phyloP scores from a whole-genome alignment of 2,113 vertebrate genomes.

The Cynopterus brachyotis region DNA sequence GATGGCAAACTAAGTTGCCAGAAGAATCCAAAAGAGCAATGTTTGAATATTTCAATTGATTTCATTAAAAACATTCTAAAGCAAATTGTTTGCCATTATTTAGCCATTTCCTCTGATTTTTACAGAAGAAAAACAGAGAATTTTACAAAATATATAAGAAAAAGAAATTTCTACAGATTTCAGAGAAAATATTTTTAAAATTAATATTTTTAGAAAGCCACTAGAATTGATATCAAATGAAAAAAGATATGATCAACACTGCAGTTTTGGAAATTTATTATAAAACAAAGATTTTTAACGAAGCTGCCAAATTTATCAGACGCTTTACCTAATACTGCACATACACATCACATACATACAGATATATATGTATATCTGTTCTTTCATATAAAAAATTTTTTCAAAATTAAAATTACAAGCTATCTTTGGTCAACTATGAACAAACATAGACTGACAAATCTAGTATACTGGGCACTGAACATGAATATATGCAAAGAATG shows the following conservation, averaged over 20 bases:
- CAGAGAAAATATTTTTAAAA: background rate
- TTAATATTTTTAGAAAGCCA: background rate
- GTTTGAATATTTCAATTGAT: background rate
- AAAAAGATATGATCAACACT: background rate
- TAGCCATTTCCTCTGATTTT: slow-evolving; percentile 27
- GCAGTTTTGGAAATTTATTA: background rate
- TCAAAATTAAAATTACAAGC: slow-evolving; percentile 21
- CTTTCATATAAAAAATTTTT: background rate
- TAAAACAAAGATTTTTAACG: background rate
- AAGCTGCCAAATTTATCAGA: background rate
- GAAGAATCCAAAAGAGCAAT: background rate
- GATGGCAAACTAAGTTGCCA: background rate
- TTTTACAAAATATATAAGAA: background rate
- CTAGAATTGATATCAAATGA: background rate
- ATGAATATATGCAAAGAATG: background rate
- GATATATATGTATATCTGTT: background rate
- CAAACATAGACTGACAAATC: background rate
- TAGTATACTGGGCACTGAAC: background rate
- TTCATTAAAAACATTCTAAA: background rate
- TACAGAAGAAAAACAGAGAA: background rate
- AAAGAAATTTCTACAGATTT: background rate
- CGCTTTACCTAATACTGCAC: background rate
- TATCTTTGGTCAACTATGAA: background rate
- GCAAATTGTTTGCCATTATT: background rate
- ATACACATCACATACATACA: background rate